Base-by-base conservation (phyloP, 2,888 invertebrate species). In the Oligia latruncula region DNA sequence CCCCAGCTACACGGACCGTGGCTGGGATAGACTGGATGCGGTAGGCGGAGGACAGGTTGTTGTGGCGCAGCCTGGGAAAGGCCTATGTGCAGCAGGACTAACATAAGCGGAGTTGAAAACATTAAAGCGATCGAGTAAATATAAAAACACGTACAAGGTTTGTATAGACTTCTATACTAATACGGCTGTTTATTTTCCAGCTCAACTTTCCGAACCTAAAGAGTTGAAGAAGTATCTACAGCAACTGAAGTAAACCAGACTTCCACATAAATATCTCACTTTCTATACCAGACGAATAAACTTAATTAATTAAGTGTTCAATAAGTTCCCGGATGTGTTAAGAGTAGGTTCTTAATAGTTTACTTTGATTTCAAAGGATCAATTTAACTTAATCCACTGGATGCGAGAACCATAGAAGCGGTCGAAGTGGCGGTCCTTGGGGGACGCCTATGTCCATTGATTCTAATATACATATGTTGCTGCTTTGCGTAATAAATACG, bases 251-350 rank as follows among this genome's bases (percentile, higher is more conserved):
- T 55, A 49, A 76, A 62, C 35, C 17, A 29, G n/a, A 23, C 40
- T 46, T 43, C 55, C 11, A 46, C 9, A 64, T 65, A 58, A 52
- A 58, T 58, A 35, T 43, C 29, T 49, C 20, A 49, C 40, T 43
- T 58, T 60, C 60, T 52, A 40, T 60, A 67, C 4, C 43, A 76
- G 65, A 52, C 40, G 49, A 74, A 74, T 85, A 62, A 79, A 85
- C 74, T 82, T 85, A 82, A 85, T 78, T 74, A 76, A 79, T 85
- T 85, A 85, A 77, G 17, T 70, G 55, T 85, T 78, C 2, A 49
- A 62, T 52, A 68, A 79, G 86, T 74, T 72, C 29, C 58, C 23
- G 35, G 75, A 68, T 71, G 29, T 68, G 65, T 77, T 65, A 74
- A 46, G 55, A 85, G 83, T 40, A 40, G 40, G 40, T 72, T 83